phyloP scores from a whole-genome alignment of 2,113 vertebrate species.

The Dicrurus megarhynchus region DNA sequence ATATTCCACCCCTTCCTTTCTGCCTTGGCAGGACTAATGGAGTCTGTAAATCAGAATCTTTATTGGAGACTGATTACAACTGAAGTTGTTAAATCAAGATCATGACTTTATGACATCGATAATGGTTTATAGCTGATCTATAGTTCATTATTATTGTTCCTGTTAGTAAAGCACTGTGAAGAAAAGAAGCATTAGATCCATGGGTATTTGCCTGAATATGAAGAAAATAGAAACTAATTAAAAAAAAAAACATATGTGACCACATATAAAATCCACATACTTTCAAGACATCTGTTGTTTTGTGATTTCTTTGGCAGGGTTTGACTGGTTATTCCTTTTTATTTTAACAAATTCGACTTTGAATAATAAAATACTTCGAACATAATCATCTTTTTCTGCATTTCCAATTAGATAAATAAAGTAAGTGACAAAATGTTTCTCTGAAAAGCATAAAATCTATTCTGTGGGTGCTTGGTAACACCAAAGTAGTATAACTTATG shows the following conservation, averaged over 20 bases:
- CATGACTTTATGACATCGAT: not conserved
- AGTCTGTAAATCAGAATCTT: not conserved
- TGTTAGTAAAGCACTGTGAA: not conserved
- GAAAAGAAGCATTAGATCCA: not conserved
- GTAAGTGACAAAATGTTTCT: not conserved
- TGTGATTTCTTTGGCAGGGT: not conserved
- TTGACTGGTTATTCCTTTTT: not conserved
- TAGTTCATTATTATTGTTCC: not conserved
- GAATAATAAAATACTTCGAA: not conserved
- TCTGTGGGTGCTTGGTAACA: not conserved
- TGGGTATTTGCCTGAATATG: not conserved
- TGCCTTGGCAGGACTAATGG: not conserved
- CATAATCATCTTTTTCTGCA: not conserved
- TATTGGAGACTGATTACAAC: not conserved
- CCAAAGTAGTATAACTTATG: not conserved
- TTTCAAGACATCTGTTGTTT: not conserved
- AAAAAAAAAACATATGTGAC: not conserved
- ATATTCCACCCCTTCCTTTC: not conserved
- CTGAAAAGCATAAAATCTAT: not conserved
- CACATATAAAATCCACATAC: not conserved
- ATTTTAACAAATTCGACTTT: not conserved
- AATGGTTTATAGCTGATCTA: not conserved
- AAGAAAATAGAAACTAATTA: not conserved
- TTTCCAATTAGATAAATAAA: not conserved
- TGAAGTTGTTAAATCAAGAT: not conserved